These are phyloP conservation scores for Endotricha flammealis DNA, from an alignment of 2,888 invertebrate genomes.

Conservation along the genomic window DNA sequence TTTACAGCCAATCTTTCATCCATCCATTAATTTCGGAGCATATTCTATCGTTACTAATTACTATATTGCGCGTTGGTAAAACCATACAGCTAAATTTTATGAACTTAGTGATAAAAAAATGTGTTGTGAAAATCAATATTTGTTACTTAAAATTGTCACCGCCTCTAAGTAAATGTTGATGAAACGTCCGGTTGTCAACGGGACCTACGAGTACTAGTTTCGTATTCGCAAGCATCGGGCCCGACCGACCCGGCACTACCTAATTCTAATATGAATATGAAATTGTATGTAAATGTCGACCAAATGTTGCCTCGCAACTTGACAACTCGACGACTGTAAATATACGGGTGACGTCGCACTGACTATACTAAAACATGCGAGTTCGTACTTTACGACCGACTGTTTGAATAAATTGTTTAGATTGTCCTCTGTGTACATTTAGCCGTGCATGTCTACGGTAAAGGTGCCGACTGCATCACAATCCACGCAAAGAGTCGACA, in stretches of 20 bases:
- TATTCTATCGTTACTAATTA: no score
- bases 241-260: slow-evolving; percentile 41
- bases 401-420: slow-evolving; percentile 62
- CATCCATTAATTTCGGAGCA: no score
- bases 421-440: slow-evolving; percentile 42
- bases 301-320: slow-evolving; percentile 61
- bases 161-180: slow-evolving; percentile 24
- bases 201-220: slow-evolving; percentile 33
- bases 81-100: no score
- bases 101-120: no score
- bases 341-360: slow-evolving; percentile 56
- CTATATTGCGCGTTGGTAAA: no score
- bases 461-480: slow-evolving; percentile 34
- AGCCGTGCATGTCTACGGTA: slow-evolving; percentile 23
- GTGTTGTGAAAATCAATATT: slow-evolving; percentile 7
- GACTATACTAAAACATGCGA: slow-evolving; percentile 61
- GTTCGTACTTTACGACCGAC: slow-evolving; percentile 51
- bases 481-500: slow-evolving; percentile 34
- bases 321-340: slow-evolving; percentile 67
- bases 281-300: slow-evolving; percentile 68
- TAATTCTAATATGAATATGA: slow-evolving; percentile 73
- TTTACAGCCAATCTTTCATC: no score
- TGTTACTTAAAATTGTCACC: slow-evolving; percentile 11
- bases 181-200: slow-evolving; percentile 26
- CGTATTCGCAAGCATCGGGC: slow-evolving; percentile 30